phyloP scores from a whole-genome alignment of 2,888 invertebrate genomes.

The Protophormia terraenovae region DNA sequence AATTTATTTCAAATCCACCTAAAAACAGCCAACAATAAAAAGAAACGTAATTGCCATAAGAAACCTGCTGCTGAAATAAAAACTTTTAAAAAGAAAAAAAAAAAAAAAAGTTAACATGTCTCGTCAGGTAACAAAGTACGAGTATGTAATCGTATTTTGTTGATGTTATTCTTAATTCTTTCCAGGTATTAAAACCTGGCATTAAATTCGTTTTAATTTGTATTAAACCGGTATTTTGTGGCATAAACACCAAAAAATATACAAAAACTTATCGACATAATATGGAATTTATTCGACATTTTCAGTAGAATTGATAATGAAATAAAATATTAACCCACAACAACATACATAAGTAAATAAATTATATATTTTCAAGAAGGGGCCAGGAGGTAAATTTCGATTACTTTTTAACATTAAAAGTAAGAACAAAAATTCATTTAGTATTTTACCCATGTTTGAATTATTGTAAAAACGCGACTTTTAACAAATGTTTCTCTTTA shows the following conservation, averaged over 20 bases:
- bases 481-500: slow-evolving; percentile 6
- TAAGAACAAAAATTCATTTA: not conserved
- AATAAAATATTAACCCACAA: not conserved
- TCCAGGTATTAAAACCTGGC: not conserved
- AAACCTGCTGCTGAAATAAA: not conserved
- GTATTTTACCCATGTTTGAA: slow-evolving; percentile 26
- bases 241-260: not conserved
- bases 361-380: not conserved
- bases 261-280: too few relatives aligned
- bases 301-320: not conserved
- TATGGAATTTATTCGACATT: not conserved
- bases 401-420: not conserved
- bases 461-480: slow-evolving; percentile 33
- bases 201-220: not conserved
- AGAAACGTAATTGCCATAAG: not conserved
- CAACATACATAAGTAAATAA: not conserved
- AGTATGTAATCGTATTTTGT: not conserved
- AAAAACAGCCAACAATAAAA: not conserved
- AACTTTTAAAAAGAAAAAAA: not conserved
- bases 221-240: not conserved
- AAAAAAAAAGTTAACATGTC: too few relatives aligned
- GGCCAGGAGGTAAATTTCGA: not conserved
- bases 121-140: not conserved
- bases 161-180: not conserved
- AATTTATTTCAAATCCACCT: not conserved